Base-by-base conservation (phyloP, 1,140 invertebrate species). In the Arion vulgaris region DNA sequence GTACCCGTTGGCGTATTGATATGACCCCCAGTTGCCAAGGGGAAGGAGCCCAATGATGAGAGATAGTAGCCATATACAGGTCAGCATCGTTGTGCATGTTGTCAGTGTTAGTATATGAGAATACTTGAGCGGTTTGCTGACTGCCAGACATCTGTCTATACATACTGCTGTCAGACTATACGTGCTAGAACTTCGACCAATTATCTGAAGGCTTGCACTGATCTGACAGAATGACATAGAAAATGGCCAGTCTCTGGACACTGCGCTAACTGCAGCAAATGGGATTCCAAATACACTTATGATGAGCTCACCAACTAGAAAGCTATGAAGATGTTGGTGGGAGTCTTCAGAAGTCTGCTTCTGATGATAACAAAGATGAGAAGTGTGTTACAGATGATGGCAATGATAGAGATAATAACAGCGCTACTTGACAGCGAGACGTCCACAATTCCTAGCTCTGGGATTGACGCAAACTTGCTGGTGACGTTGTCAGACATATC, bases 51-150 rank as follows among this genome's bases (percentile, higher is more conserved):
- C 76, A 39, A 86, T 51, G 36, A 81, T 17, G 19, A 79, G n/a
- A 38, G 74, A 73, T 19, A 74, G 77, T 9, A 76, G 17, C 86
- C 86, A 86, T 19, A 81, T 81, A 41, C 38, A 49, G 4, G 51
- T 49, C 34, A 85, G 49, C 69, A 83, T 32, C 9, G 53, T 62
- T 13, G 57, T 45, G 0, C 79, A 68, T 38, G 80, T 78, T 23
- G n/a, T 72, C 28, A 66, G 34, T 0, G 80, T 82, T 11, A 86
- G 75, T 36, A 86, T 74, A 45, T 77, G 75, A 0, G 66, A 53
- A 83, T 86, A 86, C 28, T 74, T 81, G n/a, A 86, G 80, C n/a
- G 86, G 86, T 38, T 36, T 78, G 72, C 80, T 82, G 26, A 86
- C 79, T 19, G 86, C 86, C 32, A 85, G 68, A 74, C 75, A 85